Conservation (phyloP, 2,797 vertebrate genomes). For the Gymnocypris eckloni region DNA sequence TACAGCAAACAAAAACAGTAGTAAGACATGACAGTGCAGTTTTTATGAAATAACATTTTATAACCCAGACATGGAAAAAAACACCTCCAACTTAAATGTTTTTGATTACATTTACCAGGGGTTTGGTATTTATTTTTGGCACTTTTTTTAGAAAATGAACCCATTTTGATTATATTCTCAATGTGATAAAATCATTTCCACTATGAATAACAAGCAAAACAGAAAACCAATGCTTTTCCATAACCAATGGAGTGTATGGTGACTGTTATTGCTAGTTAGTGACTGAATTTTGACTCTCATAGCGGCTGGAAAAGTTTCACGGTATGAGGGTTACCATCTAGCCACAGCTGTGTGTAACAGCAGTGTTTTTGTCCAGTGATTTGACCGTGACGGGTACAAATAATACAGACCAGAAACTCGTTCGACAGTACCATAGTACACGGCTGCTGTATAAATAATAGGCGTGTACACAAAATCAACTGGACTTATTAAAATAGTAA, state of each 20-base stretch:
- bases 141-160: slow-evolving; percentile 65
- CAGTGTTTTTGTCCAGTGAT: background rate
- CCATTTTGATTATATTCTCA: background rate
- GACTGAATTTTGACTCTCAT: too few relatives aligned
- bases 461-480: background rate
- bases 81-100: slow-evolving; percentile 19
- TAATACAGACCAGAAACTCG: slow-evolving; percentile 18
- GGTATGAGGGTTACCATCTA: background rate
- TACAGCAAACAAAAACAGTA: slow-evolving; percentile 67
- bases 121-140: slow-evolving; percentile 67
- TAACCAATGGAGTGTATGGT: background rate
- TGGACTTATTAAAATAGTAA: slow-evolving; percentile 69
- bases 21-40: slow-evolving; percentile 81
- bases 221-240: background rate
- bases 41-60: slow-evolving; percentile 65
- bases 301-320: background rate
- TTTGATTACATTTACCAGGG: slow-evolving; percentile 39
- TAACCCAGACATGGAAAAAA: slow-evolving; percentile 31
- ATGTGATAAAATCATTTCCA: background rate
- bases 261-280: background rate
- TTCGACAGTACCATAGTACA: slow-evolving; percentile 53
- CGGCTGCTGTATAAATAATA: background rate
- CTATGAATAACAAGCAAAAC: background rate
- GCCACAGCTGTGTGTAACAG: background rate
- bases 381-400: background rate